Evolutionary conservation across 2,888 invertebrate species (phyloP).

Genomic region (Drosophila differens): DNA sequence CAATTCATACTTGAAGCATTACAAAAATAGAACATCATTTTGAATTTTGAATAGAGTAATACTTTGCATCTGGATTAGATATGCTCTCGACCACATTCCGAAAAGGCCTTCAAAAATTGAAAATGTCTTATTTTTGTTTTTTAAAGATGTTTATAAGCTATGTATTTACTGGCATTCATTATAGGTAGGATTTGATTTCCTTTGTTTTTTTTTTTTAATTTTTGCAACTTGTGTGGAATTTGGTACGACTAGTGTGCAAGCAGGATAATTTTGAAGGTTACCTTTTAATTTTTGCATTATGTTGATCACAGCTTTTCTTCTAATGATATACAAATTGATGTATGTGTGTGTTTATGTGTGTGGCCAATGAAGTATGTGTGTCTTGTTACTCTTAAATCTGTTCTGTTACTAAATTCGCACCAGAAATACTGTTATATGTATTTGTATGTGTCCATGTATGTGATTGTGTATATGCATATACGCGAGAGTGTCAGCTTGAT

Average conservation of each 20-base stretch:
- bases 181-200: slow-evolving; percentile 1
- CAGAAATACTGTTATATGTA: slow-evolving; percentile 54
- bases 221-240: slow-evolving; percentile 24
- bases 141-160: slow-evolving; percentile 1
- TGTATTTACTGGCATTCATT: slow-evolving; percentile 7
- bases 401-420: slow-evolving; percentile 58
- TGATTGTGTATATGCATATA: slow-evolving; percentile 16
- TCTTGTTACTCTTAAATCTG: slow-evolving; percentile 10
- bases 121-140: slow-evolving; percentile 23
- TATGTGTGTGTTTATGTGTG: slow-evolving; percentile 23
- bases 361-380: slow-evolving; percentile 13
- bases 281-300: slow-evolving; percentile 32
- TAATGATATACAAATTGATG: slow-evolving; percentile 70
- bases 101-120: slow-evolving; percentile 66
- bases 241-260: slow-evolving; percentile 38
- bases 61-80: slow-evolving; percentile 26
- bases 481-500: background rate
- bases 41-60: slow-evolving; percentile 43
- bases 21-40: slow-evolving; percentile 52
- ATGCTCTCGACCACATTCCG: slow-evolving; percentile 11
- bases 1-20: slow-evolving; percentile 31
- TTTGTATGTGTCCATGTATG: slow-evolving; percentile 15
- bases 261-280: slow-evolving; percentile 29
- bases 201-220: slow-evolving; percentile 1
- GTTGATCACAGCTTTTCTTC: slow-evolving; percentile 79